Conservation (phyloP, 2,888 invertebrate genomes). For the Cerceris rybyensis region DNA sequence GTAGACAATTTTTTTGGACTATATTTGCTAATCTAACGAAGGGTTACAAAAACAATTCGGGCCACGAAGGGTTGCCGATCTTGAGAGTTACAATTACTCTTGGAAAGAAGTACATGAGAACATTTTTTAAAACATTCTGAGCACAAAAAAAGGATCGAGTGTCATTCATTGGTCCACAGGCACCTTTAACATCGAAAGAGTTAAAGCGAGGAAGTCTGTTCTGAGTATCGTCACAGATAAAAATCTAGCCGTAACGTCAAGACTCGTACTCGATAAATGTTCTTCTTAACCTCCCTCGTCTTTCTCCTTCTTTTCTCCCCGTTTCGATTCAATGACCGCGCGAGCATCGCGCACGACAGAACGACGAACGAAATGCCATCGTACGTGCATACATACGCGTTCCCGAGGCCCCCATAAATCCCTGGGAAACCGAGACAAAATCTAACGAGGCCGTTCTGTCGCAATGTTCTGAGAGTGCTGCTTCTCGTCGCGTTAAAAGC, state of each 20-base stretch:
- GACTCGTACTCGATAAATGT: slow-evolving; percentile 34
- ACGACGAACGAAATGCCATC: slow-evolving; percentile 22
- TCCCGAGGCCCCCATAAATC: slow-evolving; percentile 32
- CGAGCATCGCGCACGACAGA: slow-evolving; percentile 28
- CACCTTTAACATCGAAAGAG: not conserved
- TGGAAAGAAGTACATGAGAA: no score
- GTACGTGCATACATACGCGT: slow-evolving; percentile 10
- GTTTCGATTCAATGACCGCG: slow-evolving; percentile 30
- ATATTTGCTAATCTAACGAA: no score
- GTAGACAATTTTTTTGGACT: no score
- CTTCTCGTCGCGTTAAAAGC: slow-evolving; percentile 23
- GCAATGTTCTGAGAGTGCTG: not conserved
- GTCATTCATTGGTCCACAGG: not conserved
- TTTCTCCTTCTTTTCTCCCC: slow-evolving; percentile 4
- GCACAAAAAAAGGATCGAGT: no score
- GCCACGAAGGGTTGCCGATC: no score
- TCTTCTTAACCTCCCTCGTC: slow-evolving; percentile 27
- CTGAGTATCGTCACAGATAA: slow-evolving; percentile 5
- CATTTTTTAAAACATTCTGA: no score
- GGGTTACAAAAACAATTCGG: no score
- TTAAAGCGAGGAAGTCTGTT: slow-evolving; percentile 19
- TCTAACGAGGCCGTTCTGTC: slow-evolving; percentile 41
- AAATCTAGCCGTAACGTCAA: slow-evolving; percentile 13
- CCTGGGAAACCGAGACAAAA: slow-evolving; percentile 47
- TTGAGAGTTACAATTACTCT: no score